Conservation (phyloP, 2,797 vertebrate genomes). For the Acrossocheilus fasciatus region DNA sequence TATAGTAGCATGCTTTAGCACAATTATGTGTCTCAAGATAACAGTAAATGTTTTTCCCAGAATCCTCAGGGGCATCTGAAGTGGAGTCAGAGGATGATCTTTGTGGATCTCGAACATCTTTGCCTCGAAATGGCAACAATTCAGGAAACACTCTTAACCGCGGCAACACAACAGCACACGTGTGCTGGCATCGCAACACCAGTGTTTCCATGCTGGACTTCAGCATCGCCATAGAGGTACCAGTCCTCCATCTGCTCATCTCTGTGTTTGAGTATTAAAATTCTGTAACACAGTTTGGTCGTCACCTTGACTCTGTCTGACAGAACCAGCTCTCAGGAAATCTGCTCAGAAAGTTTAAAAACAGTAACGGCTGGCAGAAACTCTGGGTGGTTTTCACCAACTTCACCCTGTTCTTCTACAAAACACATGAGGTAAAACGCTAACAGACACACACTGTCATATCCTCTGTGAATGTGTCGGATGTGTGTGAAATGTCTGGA, state of each 20-base stretch:
- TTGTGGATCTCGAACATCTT: constrained; percentile 84
- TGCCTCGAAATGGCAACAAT: constrained; percentile 82
- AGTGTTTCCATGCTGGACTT: constrained; percentile 99
- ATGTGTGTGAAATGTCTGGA: constrained; percentile 68
- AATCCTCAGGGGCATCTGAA: constrained; percentile 89
- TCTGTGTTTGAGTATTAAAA: constrained; percentile 80
- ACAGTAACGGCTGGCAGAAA: constrained; percentile 99
- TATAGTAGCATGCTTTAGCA: not conserved
- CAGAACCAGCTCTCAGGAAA: constrained; percentile 98
- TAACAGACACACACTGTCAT: constrained; percentile 8
- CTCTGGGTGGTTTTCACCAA: constrained; percentile 99
- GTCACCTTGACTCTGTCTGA: constrained; percentile 74
- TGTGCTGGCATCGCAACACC: constrained; percentile 99
- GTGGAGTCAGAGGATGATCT: constrained; percentile 96
- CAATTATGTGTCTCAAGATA: not conserved
- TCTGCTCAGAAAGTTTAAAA: constrained; percentile 96
- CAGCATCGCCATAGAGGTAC: constrained; percentile 97
- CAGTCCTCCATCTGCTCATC: constrained; percentile 72
- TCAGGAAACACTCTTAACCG: constrained; percentile 81
- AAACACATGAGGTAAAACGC: constrained; percentile 89
- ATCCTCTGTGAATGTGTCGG: constrained; percentile 54
- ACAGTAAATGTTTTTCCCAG: constrained; percentile 77
- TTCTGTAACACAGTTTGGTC: constrained; percentile 42
- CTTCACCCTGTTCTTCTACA: constrained; percentile 99
- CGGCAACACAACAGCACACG: constrained; percentile 98